Base-by-base conservation (phyloP, 2,113 vertebrate species). In the Nerophis ophidion region DNA sequence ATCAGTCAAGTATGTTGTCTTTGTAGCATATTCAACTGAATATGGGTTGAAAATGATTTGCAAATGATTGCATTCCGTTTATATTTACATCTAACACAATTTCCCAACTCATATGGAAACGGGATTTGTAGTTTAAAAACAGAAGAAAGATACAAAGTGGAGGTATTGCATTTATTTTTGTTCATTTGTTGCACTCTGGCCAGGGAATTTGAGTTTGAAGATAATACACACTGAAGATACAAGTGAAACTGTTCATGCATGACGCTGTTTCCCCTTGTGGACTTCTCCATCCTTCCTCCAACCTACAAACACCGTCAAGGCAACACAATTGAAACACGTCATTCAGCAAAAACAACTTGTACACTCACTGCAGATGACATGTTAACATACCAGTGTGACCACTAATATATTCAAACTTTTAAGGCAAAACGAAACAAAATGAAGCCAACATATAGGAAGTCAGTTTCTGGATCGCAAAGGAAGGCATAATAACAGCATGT, bases 171-270 rank as follows among this genome's bases (percentile, higher is more conserved):
- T 82, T 90, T 89, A 89, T 88, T 90, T 60, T 70, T 68, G 73
- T 64, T 72, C 65, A 66, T 65, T 74, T 75, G 63, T 70, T 84
- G 59, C 67, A 64, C 65, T 83, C 48, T 81, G 56, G 65, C 66
- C 63, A 76, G 48, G 74, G 70, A 79, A 82, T 71, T 74, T 83
- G 71, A 81, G 63, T 57, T 80, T 71, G 45, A 79, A 76, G 75
- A 67, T 74, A 70, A 76, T 68, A 86, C 71, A 81, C 77, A 76
- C 71, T 70, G 70, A 77, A 72, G 66, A 65, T 79, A 84, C 74
- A 74, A 80, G 79, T 75, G 74, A 83, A 74, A 70, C 63, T 34
- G 64, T 73, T 86, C 90, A 91, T 86, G 87, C 86, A 88, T 63
- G 77, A 75, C 74, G 60, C 75, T 61, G 68, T 72, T 61, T 67